Percentiles rank a stretch among this genome's conserved stretches.
These are phyloP conservation scores for Dryas iulia DNA, from an alignment of 1,140 invertebrate genomes.

Conservation along the genomic window DNA sequence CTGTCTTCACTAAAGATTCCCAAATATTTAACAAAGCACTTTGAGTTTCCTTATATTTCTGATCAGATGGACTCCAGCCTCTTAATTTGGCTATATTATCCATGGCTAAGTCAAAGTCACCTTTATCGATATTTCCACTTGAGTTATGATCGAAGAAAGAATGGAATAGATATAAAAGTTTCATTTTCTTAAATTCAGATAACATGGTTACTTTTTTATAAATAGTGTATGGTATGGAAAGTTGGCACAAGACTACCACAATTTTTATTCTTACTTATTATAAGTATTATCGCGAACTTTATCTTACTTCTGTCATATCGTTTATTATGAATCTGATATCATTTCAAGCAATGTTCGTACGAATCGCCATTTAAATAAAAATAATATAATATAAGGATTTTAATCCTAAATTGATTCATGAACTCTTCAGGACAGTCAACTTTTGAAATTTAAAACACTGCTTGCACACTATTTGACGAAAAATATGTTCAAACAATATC, in stretches of 20 bases:
- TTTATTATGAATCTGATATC: background rate
- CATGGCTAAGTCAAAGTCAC: conserved; percentile 88
- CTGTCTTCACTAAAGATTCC: conserved; percentile 86
- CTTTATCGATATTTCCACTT: conserved; percentile 88
- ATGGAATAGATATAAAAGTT: conserved; percentile 89
- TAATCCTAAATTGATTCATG: too few relatives aligned
- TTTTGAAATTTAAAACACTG: too few relatives aligned
- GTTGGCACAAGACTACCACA: background rate
- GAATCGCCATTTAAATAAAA: too few relatives aligned
- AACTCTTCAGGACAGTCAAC: too few relatives aligned
- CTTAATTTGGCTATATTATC: conserved; percentile 87
- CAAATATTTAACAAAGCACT: conserved; percentile 87
- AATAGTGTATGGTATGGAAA: background rate
- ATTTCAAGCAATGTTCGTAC: too few relatives aligned
- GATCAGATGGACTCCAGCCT: conserved; percentile 84
- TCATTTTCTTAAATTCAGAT: conserved; percentile 91
- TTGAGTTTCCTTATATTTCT: conserved; percentile 84
- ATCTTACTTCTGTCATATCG: background rate
- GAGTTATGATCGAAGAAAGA: conserved; percentile 90
- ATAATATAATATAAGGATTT: too few relatives aligned
- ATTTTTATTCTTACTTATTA: background rate
- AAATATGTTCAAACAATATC: too few relatives aligned
- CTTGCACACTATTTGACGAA: too few relatives aligned
- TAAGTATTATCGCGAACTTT: background rate
- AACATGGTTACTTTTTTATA: conserved; percentile 85